Evolutionary conservation across 1,140 invertebrate species (phyloP).

Genomic region (Tetraneura akinire): DNA sequence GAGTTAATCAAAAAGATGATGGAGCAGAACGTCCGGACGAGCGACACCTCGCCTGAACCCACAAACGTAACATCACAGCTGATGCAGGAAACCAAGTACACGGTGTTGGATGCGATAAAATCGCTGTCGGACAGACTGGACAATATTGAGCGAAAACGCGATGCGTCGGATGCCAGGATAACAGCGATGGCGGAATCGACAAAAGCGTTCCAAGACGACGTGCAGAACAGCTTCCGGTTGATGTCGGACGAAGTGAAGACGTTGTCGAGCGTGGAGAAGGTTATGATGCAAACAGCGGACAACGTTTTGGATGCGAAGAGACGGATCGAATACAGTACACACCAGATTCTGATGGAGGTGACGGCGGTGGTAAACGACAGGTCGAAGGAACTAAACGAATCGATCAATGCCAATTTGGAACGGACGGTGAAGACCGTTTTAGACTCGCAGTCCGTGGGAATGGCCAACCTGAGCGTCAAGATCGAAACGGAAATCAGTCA

Average conservation of each 20-base stretch:
- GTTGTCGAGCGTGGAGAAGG: slow-evolving; percentile 74
- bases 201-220: slow-evolving; percentile 42
- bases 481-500: slow-evolving; percentile 82
- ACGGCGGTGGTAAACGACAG: slow-evolving; percentile 70
- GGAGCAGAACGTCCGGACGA: neutral
- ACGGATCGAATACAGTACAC: slow-evolving; percentile 79
- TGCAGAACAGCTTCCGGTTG: slow-evolving; percentile 59
- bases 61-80: neutral
- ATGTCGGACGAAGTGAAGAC: slow-evolving; percentile 55
- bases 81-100: slow-evolving; percentile 7
- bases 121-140: neutral
- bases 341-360: slow-evolving; percentile 81
- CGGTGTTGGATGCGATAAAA: neutral
- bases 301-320: slow-evolving; percentile 81
- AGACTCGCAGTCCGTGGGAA: slow-evolving; percentile 72
- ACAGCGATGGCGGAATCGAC: neutral
- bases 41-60: neutral
- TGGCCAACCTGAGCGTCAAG: slow-evolving; percentile 74
- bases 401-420: slow-evolving; percentile 71
- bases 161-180: neutral
- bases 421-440: slow-evolving; percentile 70
- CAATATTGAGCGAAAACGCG: neutral
- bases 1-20: neutral
- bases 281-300: slow-evolving; percentile 81
- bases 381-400: slow-evolving; percentile 68